Conservation (phyloP, 2,797 vertebrate genomes). For the Characodon lateralis region DNA sequence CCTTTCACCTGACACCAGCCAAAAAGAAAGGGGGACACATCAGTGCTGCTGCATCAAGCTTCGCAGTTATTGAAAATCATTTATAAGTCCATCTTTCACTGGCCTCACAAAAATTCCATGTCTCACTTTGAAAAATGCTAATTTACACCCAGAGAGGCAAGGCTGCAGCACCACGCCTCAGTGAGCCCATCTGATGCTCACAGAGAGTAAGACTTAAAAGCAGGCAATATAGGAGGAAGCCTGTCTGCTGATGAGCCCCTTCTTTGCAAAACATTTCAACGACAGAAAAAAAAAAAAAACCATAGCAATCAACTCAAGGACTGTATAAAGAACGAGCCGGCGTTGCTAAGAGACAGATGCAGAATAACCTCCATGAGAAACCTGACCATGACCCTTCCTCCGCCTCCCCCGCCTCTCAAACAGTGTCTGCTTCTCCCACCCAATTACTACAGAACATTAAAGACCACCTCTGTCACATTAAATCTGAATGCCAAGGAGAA, state of each 20-base stretch:
- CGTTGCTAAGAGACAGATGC: conserved; percentile 80
- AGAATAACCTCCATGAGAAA: conserved; percentile 75
- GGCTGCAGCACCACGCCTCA: conserved; percentile 49
- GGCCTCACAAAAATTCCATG: background rate
- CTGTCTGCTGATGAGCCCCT: conserved; percentile 52
- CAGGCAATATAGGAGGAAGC: conserved; percentile 49
- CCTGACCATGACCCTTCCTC: conserved; percentile 76
- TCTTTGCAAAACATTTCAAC: conserved; percentile 58
- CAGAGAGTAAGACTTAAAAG: conserved; percentile 59
- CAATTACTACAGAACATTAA: conserved; percentile 71
- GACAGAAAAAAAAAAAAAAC: conserved; percentile 27
- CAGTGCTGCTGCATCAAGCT: conserved; percentile 1
- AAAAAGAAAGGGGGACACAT: conserved; percentile 56
- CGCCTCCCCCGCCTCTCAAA: conserved; percentile 55
- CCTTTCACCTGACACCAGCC: conserved; percentile 75
- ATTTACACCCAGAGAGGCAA: conserved; percentile 25
- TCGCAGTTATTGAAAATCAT: background rate
- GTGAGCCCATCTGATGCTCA: conserved; percentile 53
- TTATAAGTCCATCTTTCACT: conserved; percentile 1
- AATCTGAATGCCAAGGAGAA: conserved; percentile 47
- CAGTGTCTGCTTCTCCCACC: conserved; percentile 59
- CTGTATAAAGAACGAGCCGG: conserved; percentile 68
- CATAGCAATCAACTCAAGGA: conserved; percentile 70
- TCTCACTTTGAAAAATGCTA: conserved; percentile 30
- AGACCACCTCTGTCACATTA: conserved; percentile 68